phyloP scores from a whole-genome alignment of 2,113 vertebrate genomes.

The Podarcis cretensis region DNA sequence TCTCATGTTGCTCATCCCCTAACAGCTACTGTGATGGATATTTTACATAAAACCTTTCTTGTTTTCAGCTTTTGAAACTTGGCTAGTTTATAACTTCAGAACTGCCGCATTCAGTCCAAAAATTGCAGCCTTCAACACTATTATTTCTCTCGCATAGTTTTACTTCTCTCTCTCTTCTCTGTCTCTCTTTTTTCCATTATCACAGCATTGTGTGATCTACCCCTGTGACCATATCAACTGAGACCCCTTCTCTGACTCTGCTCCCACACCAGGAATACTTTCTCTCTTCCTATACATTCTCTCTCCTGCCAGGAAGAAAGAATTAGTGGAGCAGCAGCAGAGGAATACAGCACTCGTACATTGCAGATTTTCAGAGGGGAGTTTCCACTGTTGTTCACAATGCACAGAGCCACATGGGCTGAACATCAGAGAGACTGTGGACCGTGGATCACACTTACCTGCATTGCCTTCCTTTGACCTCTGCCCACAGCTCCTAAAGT shows the following conservation, averaged over 20 bases:
- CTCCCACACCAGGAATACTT: background rate
- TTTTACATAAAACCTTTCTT: background rate
- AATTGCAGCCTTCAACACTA: background rate
- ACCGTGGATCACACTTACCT: no score
- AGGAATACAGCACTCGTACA: background rate
- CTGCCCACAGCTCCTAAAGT: background rate
- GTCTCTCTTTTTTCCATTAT: background rate
- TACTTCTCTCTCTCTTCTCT: background rate
- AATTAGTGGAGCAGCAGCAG: slow-evolving; percentile 46
- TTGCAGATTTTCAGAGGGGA: background rate
- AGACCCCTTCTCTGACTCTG: background rate
- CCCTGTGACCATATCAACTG: background rate
- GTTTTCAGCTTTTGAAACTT: background rate
- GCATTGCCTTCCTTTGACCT: background rate
- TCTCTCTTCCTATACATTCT: background rate
- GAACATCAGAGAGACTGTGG: background rate
- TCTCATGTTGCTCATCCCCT: background rate
- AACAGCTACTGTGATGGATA: background rate
- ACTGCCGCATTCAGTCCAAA: background rate
- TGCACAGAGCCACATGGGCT: background rate
- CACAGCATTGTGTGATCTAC: slow-evolving; percentile 1
- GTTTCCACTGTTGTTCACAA: background rate
- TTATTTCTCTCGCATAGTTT: background rate
- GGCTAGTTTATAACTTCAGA: slow-evolving; percentile 1
- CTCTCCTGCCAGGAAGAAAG: slow-evolving; percentile 31